Percentiles rank a stretch among this genome's conserved stretches.
These are phyloP conservation scores for Nasonovia ribisnigri DNA, from an alignment of 2,888 invertebrate species.

Conservation along the genomic window DNA sequence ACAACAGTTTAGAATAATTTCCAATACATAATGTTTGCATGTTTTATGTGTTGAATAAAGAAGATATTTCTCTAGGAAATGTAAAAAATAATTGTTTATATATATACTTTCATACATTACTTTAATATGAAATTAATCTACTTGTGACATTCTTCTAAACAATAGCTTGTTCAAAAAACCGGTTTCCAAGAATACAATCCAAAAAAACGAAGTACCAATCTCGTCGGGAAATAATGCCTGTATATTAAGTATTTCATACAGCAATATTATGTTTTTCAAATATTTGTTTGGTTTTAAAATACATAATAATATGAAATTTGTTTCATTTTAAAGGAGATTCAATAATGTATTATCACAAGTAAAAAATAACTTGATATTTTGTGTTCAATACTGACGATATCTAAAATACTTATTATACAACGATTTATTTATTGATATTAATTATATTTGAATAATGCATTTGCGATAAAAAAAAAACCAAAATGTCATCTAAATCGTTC, in stretches of 20 bases:
- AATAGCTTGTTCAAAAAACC: constrained; percentile 52
- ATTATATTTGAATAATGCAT: neutral
- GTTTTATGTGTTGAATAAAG: neutral
- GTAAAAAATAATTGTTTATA: constrained; percentile 1
- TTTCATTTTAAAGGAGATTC: neutral
- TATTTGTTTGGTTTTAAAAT: neutral
- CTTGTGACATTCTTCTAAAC: constrained; percentile 37
- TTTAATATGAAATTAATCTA: constrained; percentile 38
- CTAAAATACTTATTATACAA: neutral
- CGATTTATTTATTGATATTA: neutral
- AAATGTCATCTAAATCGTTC: neutral
- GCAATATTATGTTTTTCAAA: neutral
- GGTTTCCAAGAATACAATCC: constrained; percentile 27
- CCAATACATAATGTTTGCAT: neutral
- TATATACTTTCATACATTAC: neutral
- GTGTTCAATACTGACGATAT: neutral
- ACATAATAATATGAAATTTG: neutral
- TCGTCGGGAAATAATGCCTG: neutral
- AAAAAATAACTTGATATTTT: neutral
- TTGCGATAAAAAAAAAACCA: neutral
- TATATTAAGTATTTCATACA: neutral
- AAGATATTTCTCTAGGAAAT: constrained; percentile 16
- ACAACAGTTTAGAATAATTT: neutral
- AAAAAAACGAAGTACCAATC: constrained; percentile 9
- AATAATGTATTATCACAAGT: neutral